These are phyloP conservation scores for Pelmatolapia mariae DNA, from an alignment of 2,113 vertebrate genomes.

Conservation along the genomic window DNA sequence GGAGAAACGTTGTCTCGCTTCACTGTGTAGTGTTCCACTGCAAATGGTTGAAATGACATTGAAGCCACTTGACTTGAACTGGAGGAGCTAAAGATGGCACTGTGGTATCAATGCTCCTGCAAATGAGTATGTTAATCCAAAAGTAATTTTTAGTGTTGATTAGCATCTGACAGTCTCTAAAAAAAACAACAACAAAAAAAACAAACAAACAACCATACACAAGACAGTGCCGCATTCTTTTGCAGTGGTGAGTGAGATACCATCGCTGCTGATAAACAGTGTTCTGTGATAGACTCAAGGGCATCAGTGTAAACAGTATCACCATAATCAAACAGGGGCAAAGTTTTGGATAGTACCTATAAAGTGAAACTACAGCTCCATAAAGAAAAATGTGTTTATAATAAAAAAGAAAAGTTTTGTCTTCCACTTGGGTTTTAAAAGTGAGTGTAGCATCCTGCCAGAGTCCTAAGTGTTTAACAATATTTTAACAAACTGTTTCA, in stretches of 20 bases:
- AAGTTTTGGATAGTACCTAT: neutral
- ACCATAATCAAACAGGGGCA: neutral
- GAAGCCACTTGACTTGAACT: neutral
- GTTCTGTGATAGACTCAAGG: neutral
- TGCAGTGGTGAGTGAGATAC: neutral
- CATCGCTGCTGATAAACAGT: neutral
- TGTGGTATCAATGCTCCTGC: neutral
- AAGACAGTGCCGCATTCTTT: neutral
- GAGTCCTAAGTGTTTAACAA: neutral
- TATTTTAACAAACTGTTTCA: neutral
- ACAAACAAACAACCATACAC: neutral
- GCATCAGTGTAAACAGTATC: neutral
- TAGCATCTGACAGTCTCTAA: neutral
- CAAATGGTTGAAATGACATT: neutral
- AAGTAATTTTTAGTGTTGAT: neutral
- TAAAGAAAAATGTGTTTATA: neutral
- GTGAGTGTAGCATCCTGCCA: neutral
- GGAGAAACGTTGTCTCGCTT: neutral
- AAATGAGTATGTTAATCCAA: neutral
- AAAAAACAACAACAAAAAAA: neutral
- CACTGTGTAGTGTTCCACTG: neutral
- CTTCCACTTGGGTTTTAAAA: neutral
- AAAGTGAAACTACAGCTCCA: neutral
- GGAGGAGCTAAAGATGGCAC: neutral
- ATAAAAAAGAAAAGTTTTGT: neutral